A percentile compares a stretch with the other conserved stretches of the same genome.
These are phyloP conservation scores for Eidolon dupreanum DNA, from an alignment of 2,797 vertebrate species.

Conservation along the genomic window DNA sequence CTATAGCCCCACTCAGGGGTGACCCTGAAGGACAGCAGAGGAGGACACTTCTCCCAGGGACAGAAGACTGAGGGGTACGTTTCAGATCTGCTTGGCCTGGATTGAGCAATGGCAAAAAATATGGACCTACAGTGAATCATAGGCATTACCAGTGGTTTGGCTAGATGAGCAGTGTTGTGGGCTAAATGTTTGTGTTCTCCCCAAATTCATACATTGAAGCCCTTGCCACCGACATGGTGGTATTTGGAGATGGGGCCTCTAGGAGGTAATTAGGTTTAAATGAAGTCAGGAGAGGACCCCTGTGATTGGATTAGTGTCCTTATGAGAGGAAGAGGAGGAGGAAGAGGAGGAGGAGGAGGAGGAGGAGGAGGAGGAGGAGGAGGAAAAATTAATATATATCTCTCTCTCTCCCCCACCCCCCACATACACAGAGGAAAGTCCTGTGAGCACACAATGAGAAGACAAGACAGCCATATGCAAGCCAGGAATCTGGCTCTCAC, in stretches of 20 bases:
- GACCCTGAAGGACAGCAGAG: neutral
- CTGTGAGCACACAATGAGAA: neutral
- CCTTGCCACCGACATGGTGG: no score
- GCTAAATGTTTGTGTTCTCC: neutral
- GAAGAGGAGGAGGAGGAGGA: neutral
- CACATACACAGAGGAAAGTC: neutral
- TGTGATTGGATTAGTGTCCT: neutral
- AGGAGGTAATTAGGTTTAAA: neutral
- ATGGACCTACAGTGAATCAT: neutral
- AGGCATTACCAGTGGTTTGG: neutral
- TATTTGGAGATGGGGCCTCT: neutral
- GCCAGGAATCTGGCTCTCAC: neutral
- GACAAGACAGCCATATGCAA: neutral
- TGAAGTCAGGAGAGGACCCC: neutral
- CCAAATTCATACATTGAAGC: neutral
- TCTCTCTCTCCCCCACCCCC: no score
- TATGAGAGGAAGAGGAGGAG: neutral
- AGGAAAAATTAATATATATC: fast-evolving
- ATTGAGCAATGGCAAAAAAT: neutral
- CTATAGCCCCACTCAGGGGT: neutral
- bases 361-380: neutral
- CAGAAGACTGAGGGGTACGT: neutral
- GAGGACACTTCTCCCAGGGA: neutral
- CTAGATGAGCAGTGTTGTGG: neutral
- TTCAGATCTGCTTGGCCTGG: neutral